Conservation (phyloP, 1,140 invertebrate species). For the Drosophila leontia region DNA sequence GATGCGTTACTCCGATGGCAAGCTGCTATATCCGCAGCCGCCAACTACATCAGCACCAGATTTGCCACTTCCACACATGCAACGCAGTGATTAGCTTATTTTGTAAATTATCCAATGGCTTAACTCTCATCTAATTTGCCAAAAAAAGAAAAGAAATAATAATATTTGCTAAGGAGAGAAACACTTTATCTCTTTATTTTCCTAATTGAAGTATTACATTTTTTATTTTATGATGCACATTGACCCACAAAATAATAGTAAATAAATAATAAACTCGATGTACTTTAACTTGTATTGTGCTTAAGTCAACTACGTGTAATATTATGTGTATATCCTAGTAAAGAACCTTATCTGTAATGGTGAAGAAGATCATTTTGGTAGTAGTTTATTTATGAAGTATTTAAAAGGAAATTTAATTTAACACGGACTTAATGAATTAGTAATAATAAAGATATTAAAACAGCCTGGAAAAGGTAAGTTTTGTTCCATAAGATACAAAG, state of each 20-base stretch:
- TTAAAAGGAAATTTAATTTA: neutral
- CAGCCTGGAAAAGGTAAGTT: neutral
- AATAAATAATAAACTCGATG: neutral
- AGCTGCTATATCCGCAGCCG: slow-evolving; percentile 50
- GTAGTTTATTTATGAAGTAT: neutral
- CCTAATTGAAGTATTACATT: slow-evolving; percentile 66
- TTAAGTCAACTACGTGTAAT: slow-evolving; percentile 27
- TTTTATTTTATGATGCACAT: slow-evolving; percentile 22
- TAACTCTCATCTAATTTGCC: slow-evolving; percentile 49
- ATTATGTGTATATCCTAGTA: slow-evolving; percentile 6
- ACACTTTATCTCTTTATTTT: slow-evolving; percentile 36
- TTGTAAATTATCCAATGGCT: slow-evolving; percentile 50
- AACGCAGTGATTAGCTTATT: slow-evolving; percentile 51
- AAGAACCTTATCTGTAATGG: neutral
- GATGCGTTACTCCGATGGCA: slow-evolving; percentile 77
- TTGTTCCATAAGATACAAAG: neutral
- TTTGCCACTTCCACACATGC: slow-evolving; percentile 14
- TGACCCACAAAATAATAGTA: neutral
- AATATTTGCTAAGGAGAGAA: slow-evolving; percentile 7
- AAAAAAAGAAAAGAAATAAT: slow-evolving; percentile 34
- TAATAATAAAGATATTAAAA: neutral
- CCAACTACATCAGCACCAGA: slow-evolving; percentile 6
- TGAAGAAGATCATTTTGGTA: neutral
- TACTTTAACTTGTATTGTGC: slow-evolving; percentile 18
- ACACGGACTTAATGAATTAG: neutral